Evolutionary conservation across 23 tunicate genomes (phyloP).

Genomic region (Phallusia fumigata): DNA sequence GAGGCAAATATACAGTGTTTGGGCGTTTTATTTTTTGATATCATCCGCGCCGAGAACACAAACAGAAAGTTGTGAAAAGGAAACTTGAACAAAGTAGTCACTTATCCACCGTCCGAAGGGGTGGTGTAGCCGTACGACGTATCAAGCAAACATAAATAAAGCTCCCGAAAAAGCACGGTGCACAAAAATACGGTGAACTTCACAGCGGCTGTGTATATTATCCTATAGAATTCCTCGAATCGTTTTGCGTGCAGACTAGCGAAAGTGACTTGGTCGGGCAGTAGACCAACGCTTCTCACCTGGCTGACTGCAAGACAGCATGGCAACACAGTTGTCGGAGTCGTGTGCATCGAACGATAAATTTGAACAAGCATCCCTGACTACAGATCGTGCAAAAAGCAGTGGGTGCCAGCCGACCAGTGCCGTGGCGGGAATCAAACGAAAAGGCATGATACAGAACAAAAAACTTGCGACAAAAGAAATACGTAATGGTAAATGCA

Average conservation of each 20-base stretch:
- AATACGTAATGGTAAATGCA: too few relatives aligned
- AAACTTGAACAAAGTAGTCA: neutral
- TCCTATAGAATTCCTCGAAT: neutral
- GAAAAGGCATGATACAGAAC: neutral
- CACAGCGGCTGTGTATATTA: conserved; percentile 13
- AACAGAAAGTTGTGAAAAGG: neutral
- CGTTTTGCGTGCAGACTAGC: too few relatives aligned
- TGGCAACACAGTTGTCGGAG: conserved; percentile 5
- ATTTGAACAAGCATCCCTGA: neutral
- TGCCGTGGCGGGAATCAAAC: neutral
- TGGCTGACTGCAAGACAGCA: neutral
- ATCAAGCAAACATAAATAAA: conserved; percentile 5
- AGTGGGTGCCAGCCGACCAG: neutral
- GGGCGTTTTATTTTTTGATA: conserved; percentile 1
- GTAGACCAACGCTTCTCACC: too few relatives aligned
- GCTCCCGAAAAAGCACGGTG: neutral
- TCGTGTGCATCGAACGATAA: neutral
- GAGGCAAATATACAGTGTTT: neutral
- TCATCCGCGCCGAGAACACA: neutral
- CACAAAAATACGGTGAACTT: neutral
- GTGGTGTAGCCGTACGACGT: neutral
- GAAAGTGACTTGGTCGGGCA: too few relatives aligned
- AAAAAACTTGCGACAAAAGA: neutral
- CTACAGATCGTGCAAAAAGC: neutral
- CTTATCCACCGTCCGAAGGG: neutral